These are phyloP conservation scores for Calliphora vicina DNA, from an alignment of 1,140 invertebrate genomes.

Conservation along the genomic window DNA sequence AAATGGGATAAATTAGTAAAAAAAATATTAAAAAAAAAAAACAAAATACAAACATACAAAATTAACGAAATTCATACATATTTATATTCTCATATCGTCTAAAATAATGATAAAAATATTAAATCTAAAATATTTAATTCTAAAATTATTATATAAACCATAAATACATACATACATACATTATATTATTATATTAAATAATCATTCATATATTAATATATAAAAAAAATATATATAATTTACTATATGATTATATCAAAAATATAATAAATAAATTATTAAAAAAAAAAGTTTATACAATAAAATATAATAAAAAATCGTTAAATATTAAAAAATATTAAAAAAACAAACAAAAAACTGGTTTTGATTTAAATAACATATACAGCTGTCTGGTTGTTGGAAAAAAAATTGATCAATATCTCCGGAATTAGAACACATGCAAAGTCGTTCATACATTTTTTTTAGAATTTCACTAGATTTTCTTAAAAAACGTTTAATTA, in stretches of 20 bases:
- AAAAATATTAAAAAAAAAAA: background rate
- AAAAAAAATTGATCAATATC: too few relatives aligned
- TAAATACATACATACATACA: background rate
- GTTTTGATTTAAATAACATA: too few relatives aligned
- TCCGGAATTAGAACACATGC: too few relatives aligned
- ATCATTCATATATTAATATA: too few relatives aligned
- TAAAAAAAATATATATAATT: too few relatives aligned
- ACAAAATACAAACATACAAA: background rate
- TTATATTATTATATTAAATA: background rate
- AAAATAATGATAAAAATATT: background rate
- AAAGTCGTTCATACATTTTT: too few relatives aligned
- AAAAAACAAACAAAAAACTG: too few relatives aligned
- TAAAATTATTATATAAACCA: background rate
- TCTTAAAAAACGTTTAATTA: too few relatives aligned
- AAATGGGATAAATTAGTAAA: background rate
- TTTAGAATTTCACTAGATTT: too few relatives aligned
- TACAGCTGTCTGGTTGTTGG: too few relatives aligned
- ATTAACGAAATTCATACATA: constrained; percentile 3
- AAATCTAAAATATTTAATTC: background rate
- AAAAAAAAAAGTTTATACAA: constrained; percentile 25
- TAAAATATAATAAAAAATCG: constrained; percentile 5
- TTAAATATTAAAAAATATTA: constrained; percentile 26
- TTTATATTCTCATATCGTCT: constrained; percentile 9
- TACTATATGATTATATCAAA: too few relatives aligned
- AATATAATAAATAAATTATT: background rate